Evolutionary conservation across 2,888 invertebrate species (phyloP), one percentile per base, ranked within the genome.

Genomic region (Cephus runcator): DNA sequence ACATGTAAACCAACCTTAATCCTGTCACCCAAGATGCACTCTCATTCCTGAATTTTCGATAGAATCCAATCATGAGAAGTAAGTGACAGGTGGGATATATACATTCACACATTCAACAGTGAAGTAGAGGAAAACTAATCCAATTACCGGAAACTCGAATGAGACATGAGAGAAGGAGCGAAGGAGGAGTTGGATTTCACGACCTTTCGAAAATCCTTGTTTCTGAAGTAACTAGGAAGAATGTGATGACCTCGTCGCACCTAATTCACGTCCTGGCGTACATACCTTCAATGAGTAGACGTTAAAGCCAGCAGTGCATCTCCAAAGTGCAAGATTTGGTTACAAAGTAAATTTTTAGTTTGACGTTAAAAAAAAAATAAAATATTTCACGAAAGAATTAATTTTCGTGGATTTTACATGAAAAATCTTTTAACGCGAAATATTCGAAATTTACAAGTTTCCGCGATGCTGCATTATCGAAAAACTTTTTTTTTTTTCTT

Each of bases 231-330:
- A 78, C 76, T 69, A 73, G 71, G 74, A 73, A 31, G 30, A 40
- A 40, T 81, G 77, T 80, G 77, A 79, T 56, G 76, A 73, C 34
- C 80, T 12, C 80, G 79, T 80, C 80, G 77, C 79, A 82, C 81
- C 82, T 69, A 76, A 78, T 82, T 84, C 77, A 80, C 78, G 77
- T 79, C 73, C 78, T 88, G 87, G 87, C 36, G 84, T 84, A 87
- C 84, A 82, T 82, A 83, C 79, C 79, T 86, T 83, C 85, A 86
- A 86, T 83, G 86, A 85, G 85, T 85, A 79, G 83, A 83, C 81
- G 81, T 80, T 82, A 74, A 69, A 23, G 23, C 6, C 75, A 74
- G 68, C 76, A 73, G 34, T 71, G 74, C 73, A 75, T 78, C 56
- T 78, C 69, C 34, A 76, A 79, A 79, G 74, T 77, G 76, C 73